Evolutionary conservation across 2,888 invertebrate species (phyloP).

Genomic region (Oscheius sp.): DNA sequence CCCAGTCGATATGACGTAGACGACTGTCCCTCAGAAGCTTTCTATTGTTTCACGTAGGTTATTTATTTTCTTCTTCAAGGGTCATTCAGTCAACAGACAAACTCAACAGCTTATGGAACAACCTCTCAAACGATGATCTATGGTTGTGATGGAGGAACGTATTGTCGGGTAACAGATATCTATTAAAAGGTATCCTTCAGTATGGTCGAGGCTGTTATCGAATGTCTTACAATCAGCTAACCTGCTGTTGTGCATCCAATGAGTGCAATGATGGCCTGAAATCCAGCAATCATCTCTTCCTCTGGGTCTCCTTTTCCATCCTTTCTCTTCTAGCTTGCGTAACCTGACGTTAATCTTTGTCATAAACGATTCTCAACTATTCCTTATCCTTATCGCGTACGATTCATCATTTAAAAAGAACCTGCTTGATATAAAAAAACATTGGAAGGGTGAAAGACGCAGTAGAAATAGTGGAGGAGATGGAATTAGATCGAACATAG

Average conservation of each 20-base stretch:
- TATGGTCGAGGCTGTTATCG: conserved; percentile 11
- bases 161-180: neutral
- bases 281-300: too few species aligned
- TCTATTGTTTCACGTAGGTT: conserved; percentile 6
- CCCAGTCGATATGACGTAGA: conserved; percentile 1
- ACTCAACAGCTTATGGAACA: neutral
- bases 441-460: too few species aligned
- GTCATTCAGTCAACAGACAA: neutral
- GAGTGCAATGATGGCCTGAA: neutral
- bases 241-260: neutral
- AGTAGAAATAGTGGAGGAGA: too few species aligned
- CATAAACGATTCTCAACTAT: too few species aligned
- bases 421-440: too few species aligned
- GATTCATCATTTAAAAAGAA: too few species aligned
- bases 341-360: too few species aligned
- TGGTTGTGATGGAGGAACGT: conserved; percentile 4
- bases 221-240: neutral
- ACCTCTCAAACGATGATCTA: neutral
- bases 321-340: too few species aligned
- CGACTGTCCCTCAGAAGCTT: neutral
- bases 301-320: too few species aligned
- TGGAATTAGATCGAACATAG: too few species aligned
- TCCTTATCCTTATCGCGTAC: too few species aligned
- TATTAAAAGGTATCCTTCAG: neutral
- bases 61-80: neutral